phyloP scores from a whole-genome alignment of 2,113 vertebrate genomes.

The Mobula hypostoma region DNA sequence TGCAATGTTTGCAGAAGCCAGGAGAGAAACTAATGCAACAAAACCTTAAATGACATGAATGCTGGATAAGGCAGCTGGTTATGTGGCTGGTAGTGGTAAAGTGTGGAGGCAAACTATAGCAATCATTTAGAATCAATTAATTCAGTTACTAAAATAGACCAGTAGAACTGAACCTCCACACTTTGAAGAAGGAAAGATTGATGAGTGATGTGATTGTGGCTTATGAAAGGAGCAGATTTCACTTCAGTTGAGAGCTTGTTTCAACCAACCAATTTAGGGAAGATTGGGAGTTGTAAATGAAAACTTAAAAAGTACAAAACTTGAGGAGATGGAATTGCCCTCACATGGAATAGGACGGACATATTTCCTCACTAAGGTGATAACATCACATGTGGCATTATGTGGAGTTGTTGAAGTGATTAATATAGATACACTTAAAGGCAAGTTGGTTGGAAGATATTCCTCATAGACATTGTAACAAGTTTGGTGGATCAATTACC shows the following conservation, averaged over 20 bases:
- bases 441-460: neutral
- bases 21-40: neutral
- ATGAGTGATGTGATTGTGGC: neutral
- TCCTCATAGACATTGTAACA: neutral
- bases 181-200: neutral
- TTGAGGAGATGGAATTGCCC: neutral
- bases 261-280: neutral
- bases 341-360: neutral
- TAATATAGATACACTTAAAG: neutral
- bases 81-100: neutral
- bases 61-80: neutral
- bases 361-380: neutral
- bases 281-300: neutral
- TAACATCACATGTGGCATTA: neutral
- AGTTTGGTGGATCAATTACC: neutral
- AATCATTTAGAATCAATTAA: slow-evolving; percentile 11
- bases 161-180: neutral
- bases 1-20: neutral
- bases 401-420: neutral
- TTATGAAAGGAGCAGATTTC: neutral
- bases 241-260: neutral
- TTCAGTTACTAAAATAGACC: neutral
- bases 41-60: neutral
- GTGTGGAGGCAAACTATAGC: neutral
- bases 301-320: neutral